These are phyloP conservation scores for Acleris sparsana DNA, from an alignment of 2,888 invertebrate genomes.

Conservation along the genomic window DNA sequence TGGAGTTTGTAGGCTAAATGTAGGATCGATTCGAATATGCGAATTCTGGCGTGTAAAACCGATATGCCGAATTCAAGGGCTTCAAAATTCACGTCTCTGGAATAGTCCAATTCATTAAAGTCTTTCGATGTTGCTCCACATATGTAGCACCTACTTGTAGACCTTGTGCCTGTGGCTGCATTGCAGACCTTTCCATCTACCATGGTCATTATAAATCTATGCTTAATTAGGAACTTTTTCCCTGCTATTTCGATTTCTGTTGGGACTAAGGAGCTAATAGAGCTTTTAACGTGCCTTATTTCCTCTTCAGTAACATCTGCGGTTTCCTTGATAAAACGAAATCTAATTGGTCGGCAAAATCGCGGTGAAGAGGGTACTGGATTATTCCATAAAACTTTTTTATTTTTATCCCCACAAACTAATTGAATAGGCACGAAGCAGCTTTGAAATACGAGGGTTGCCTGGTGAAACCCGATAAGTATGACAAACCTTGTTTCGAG, in stretches of 20 bases:
- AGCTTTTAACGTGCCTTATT: constrained; percentile 40
- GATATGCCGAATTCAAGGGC: constrained; percentile 1
- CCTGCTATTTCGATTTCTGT: no score
- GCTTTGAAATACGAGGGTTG: constrained; percentile 40
- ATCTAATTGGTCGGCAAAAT: constrained; percentile 46
- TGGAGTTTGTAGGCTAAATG: constrained; percentile 9
- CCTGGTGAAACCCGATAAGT: constrained; percentile 14
- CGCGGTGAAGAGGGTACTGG: constrained; percentile 45
- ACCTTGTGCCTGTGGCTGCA: no score
- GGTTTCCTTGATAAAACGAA: constrained; percentile 43
- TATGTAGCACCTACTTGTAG: no score
- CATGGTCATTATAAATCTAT: no score
- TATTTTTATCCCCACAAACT: constrained; percentile 35
- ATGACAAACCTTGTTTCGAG: neutral
- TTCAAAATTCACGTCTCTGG: no score
- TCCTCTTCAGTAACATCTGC: constrained; percentile 43
- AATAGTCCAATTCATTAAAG: no score
- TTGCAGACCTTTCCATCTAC: no score
- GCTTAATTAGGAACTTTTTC: neutral
- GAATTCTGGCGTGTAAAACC: constrained; percentile 3
- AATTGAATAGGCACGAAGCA: constrained; percentile 44
- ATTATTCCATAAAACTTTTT: constrained; percentile 46
- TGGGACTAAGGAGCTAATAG: constrained; percentile 1
- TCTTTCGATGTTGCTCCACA: no score
- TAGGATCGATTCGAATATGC: constrained; percentile 7